Evolutionary conservation across 2,113 vertebrate genomes (phyloP).

Genomic region (Otolemur garnettii): DNA sequence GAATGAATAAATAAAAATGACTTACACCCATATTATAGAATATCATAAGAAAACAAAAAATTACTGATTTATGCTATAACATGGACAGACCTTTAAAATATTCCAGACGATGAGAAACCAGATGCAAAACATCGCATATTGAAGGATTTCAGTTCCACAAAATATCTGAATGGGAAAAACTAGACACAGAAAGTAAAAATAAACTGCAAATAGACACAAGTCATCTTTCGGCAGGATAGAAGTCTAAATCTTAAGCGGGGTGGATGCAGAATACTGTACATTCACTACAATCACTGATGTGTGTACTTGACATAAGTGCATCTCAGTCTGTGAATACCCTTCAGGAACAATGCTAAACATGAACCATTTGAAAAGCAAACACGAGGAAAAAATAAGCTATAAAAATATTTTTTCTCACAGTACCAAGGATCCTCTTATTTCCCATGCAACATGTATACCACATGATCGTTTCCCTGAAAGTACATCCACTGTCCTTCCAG

Average conservation of each 20-base stretch:
- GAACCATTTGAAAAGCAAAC: not conserved
- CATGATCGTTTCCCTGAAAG: not conserved
- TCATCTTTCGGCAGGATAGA: not conserved
- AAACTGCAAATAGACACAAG: rapidly evolving
- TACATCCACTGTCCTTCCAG: not conserved
- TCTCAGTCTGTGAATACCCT: not conserved
- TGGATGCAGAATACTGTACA: too few relatives aligned
- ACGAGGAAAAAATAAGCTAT: not conserved
- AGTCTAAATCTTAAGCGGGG: not conserved
- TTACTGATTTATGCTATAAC: too few relatives aligned
- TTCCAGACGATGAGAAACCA: not conserved
- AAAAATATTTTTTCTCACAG: not conserved
- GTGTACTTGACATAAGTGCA: not conserved
- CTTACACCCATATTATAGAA: not conserved
- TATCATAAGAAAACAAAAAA: not conserved
- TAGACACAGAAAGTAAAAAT: not conserved
- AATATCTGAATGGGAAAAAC: not conserved
- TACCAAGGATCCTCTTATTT: not conserved
- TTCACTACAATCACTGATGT: not conserved
- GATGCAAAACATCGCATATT: not conserved
- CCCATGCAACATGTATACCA: too few relatives aligned
- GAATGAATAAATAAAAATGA: not conserved
- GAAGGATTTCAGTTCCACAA: not conserved
- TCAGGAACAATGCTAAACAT: not conserved
- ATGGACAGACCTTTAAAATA: not conserved